Percentiles rank a stretch among this genome's conserved stretches.
Conservation (phyloP, 2,888 invertebrate species). For the Dynastes tityus region DNA sequence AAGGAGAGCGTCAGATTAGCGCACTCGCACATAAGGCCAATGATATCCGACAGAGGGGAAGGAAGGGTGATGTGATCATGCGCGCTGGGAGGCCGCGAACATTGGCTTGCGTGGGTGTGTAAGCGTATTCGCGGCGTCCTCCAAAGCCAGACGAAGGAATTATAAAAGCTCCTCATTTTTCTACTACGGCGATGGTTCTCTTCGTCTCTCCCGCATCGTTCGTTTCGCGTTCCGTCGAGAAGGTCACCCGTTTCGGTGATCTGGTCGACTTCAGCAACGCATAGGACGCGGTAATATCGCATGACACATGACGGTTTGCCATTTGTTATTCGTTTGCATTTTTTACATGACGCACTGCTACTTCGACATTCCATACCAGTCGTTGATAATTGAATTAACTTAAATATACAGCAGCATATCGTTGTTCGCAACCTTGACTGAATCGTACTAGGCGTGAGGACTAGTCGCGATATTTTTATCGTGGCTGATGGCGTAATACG, state of each 20-base stretch:
- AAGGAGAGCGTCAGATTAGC: conserved; percentile 54
- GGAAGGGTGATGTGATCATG: conserved; percentile 52
- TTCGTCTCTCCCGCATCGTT: not conserved
- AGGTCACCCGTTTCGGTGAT: conserved; percentile 30
- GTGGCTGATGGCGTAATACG: no score
- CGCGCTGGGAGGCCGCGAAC: conserved; percentile 53
- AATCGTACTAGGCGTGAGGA: no score
- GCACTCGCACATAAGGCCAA: conserved; percentile 60
- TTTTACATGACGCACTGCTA: not conserved
- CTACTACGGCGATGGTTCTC: not conserved
- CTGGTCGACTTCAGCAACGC: not conserved
- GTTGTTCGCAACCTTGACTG: no score
- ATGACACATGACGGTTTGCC: conserved; percentile 3
- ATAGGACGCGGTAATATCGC: conserved; percentile 1
- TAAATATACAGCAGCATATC: no score
- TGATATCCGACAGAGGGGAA: conserved; percentile 58
- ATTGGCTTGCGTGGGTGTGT: conserved; percentile 53
- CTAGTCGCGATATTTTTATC: no score
- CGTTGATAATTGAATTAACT: no score
- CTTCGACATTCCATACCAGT: no score
- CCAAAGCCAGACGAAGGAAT: conserved; percentile 30
- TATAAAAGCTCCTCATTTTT: not conserved
- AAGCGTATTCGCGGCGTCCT: conserved; percentile 31
- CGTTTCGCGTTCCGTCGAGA: not conserved
- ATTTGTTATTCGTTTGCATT: not conserved